These are phyloP conservation scores for Punctoribates punctum DNA, from an alignment of 2,888 invertebrate species.

Conservation along the genomic window DNA sequence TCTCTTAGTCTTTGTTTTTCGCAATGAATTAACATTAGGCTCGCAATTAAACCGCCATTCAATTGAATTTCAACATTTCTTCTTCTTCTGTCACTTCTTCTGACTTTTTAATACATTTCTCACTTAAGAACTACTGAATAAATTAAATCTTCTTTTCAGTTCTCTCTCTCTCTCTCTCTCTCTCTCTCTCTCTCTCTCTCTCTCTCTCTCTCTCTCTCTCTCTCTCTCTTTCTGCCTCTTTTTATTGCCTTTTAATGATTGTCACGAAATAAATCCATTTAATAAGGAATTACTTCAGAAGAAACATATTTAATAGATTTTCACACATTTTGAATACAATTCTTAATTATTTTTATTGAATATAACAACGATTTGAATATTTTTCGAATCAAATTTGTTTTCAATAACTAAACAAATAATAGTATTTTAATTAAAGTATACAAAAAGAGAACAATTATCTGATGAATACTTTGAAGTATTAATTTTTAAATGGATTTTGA, in stretches of 20 bases:
- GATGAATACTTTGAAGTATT: neutral
- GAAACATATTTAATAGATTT: neutral
- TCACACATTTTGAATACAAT: neutral
- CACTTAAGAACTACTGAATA: neutral
- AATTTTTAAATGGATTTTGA: neutral
- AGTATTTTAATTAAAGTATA: too few species aligned
- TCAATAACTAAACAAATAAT: too few species aligned
- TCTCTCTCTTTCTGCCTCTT: too few species aligned
- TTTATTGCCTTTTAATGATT: neutral
- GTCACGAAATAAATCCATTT: conserved; percentile 19
- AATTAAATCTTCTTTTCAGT: neutral
- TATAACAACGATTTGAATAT: too few species aligned
- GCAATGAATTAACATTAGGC: neutral
- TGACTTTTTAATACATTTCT: neutral
- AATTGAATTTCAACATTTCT: neutral
- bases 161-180: neutral
- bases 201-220: neutral
- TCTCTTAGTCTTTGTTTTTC: neutral
- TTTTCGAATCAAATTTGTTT: too few species aligned
- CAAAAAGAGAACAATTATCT: neutral
- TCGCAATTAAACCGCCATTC: neutral
- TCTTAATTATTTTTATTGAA: neutral
- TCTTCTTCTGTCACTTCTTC: neutral
- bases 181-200: too few species aligned
- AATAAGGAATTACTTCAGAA: neutral